phyloP scores from a whole-genome alignment of 2,888 invertebrate genomes.

The Mechanitis messenoides region DNA sequence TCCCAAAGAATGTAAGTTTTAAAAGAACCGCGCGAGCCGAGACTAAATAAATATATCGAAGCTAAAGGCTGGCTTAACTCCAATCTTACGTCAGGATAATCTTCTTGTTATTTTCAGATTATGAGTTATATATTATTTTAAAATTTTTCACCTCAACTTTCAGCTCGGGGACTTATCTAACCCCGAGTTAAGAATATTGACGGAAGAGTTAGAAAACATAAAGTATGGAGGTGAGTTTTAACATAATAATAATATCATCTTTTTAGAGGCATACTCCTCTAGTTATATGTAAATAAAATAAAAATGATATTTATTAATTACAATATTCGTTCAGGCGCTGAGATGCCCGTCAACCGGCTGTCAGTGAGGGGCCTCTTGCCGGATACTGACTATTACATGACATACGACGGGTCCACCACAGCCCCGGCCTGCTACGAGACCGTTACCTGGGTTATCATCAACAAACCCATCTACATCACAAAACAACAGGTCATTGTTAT shows the following conservation, averaged over 20 bases:
- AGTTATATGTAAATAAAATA: too few species aligned
- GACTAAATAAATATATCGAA: too few species aligned
- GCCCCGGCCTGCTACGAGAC: conserved; percentile 99
- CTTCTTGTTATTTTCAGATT: conserved; percentile 4
- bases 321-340: conserved; percentile 78
- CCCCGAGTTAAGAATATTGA: conserved; percentile 91
- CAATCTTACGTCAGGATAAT: neutral
- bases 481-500: conserved; percentile 89
- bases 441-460: conserved; percentile 98
- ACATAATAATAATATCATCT: too few species aligned
- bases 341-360: conserved; percentile 88
- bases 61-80: too few species aligned
- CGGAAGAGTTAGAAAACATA: conserved; percentile 94
- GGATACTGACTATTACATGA: conserved; percentile 97
- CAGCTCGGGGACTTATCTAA: conserved; percentile 95
- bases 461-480: conserved; percentile 98
- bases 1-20: too few species aligned
- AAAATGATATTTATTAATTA: neutral
- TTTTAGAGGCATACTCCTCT: too few species aligned
- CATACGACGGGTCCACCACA: conserved; percentile 97
- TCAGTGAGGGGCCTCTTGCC: conserved; percentile 93
- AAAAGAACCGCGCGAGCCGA: too few species aligned
- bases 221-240: conserved; percentile 87
- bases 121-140: neutral
- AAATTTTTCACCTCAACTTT: conserved; percentile 50